phyloP scores from a whole-genome alignment of 1,140 invertebrate species.

The Lordiphosa collinella region DNA sequence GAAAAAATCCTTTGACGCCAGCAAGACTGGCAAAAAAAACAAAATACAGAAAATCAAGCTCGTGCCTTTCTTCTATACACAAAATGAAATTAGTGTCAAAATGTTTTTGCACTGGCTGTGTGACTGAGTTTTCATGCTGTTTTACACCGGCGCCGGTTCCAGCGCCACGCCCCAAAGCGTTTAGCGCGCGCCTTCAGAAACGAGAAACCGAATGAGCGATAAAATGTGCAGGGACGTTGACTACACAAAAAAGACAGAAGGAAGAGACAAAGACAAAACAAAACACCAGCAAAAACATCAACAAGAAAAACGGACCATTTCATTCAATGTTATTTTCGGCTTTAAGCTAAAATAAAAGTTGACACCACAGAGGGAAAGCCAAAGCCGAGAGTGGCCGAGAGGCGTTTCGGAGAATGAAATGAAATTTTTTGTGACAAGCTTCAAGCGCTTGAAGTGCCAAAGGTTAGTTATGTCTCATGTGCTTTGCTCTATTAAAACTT shows the following conservation, averaged over 20 bases:
- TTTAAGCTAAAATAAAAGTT: slow-evolving; percentile 64
- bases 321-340: slow-evolving; percentile 71
- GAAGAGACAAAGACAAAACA: slow-evolving; percentile 31
- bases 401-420: slow-evolving; percentile 41
- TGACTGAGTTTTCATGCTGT: slow-evolving; percentile 76
- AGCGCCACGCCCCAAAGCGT: slow-evolving; percentile 67
- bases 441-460: neutral
- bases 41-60: slow-evolving; percentile 32
- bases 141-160: slow-evolving; percentile 60
- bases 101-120: slow-evolving; percentile 72
- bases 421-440: slow-evolving; percentile 65
- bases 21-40: slow-evolving; percentile 34
- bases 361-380: slow-evolving; percentile 30
- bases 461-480: neutral
- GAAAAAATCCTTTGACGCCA: slow-evolving; percentile 66
- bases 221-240: slow-evolving; percentile 55
- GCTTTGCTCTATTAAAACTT: slow-evolving; percentile 44
- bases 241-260: slow-evolving; percentile 12
- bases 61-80: slow-evolving; percentile 68
- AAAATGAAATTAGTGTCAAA: slow-evolving; percentile 78
- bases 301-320: slow-evolving; percentile 56
- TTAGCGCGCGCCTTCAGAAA: slow-evolving; percentile 65
- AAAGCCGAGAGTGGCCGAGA: neutral
- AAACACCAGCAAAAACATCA: slow-evolving; percentile 33
- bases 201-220: slow-evolving; percentile 63